Percentiles rank a stretch among this genome's conserved stretches.
Conservation (phyloP, 2,113 vertebrate species). For the Rallus limicola region DNA sequence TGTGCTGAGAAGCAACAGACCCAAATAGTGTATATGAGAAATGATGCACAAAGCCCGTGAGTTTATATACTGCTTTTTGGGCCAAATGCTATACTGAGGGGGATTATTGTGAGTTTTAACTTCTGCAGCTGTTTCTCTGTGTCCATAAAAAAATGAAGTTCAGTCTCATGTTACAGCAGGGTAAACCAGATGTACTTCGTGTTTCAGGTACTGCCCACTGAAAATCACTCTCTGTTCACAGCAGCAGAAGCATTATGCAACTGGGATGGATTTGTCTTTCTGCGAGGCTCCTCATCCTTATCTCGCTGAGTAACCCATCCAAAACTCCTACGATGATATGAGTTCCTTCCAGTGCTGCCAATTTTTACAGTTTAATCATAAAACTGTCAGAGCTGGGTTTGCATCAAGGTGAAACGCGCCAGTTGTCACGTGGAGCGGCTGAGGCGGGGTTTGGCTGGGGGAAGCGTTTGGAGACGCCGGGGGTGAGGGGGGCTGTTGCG, state of each 20-base stretch:
- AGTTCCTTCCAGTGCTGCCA: neutral
- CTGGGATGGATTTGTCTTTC: neutral
- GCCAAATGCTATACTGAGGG: conserved; percentile 18
- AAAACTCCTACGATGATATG: neutral
- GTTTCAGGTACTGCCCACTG: conserved; percentile 4
- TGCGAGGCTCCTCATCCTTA: neutral
- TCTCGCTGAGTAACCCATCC: neutral
- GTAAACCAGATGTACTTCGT: neutral
- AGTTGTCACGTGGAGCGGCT: neutral
- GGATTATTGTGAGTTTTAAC: conserved; percentile 24
- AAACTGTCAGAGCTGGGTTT: neutral
- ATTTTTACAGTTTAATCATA: neutral
- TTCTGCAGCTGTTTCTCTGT: conserved; percentile 55
- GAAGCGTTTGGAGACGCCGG: no score
- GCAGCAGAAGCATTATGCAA: neutral
- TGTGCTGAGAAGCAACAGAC: neutral
- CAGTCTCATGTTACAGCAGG: neutral
- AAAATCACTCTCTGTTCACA: neutral
- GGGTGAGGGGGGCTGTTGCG: no score
- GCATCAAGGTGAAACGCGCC: neutral
- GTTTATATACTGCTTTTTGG: conserved; percentile 26
- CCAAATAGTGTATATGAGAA: neutral
- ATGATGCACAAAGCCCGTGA: conserved; percentile 27
- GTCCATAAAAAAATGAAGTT: conserved; percentile 24
- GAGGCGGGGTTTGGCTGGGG: no score